Conservation (phyloP, 2,797 vertebrate species). For the Hybognathus amarus region DNA sequence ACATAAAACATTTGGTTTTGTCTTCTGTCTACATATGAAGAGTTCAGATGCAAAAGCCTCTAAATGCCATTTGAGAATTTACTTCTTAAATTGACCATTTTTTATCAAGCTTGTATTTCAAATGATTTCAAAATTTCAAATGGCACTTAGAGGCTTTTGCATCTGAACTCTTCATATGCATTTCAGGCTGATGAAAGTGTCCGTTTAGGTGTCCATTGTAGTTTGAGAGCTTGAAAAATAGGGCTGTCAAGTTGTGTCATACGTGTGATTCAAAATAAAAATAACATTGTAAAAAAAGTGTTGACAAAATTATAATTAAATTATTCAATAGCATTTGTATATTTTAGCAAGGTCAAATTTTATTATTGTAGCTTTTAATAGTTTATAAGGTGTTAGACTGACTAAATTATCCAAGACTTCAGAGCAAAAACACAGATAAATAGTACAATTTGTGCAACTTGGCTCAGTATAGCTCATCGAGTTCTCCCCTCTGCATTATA, state of each 20-base stretch:
- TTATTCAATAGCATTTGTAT: too few relatives aligned
- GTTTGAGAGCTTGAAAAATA: neutral
- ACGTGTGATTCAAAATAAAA: neutral
- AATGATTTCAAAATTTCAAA: too few relatives aligned
- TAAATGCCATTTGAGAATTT: too few relatives aligned
- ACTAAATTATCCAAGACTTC: neutral
- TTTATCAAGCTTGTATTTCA: too few relatives aligned
- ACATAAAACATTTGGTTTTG: neutral
- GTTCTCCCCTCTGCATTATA: slow-evolving; percentile 16
- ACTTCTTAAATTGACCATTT: too few relatives aligned
- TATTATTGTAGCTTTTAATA: neutral
- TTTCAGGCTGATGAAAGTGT: neutral
- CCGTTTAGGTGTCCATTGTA: neutral
- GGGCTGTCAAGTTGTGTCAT: neutral
- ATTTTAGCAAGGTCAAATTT: too few relatives aligned
- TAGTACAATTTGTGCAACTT: slow-evolving; percentile 17
- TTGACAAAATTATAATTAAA: too few relatives aligned
- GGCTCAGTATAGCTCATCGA: slow-evolving; percentile 22
- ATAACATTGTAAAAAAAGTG: too few relatives aligned
- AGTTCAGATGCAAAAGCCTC: too few relatives aligned
- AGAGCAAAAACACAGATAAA: slow-evolving; percentile 34
- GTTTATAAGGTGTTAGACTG: slow-evolving; percentile 25
- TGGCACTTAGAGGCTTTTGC: too few relatives aligned
- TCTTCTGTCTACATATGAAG: too few relatives aligned
- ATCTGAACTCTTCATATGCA: too few relatives aligned